Percentiles rank a stretch among this genome's conserved stretches.
phyloP scores from a whole-genome alignment of 2,888 invertebrate species.

The Troglohyphantes excavatus region DNA sequence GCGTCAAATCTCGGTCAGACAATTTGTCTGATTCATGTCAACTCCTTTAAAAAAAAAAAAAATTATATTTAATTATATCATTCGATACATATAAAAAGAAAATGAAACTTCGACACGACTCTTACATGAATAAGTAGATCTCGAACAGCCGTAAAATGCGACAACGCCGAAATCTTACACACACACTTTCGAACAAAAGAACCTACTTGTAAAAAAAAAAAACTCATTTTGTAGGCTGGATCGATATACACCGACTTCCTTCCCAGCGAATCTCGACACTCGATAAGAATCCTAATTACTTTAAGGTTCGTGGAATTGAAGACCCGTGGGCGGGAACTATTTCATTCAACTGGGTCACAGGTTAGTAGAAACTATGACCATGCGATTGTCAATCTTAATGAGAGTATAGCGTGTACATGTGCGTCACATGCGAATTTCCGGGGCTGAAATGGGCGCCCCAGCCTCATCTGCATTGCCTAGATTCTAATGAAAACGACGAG shows the following conservation, averaged over 20 bases:
- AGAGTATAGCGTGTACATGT: constrained; percentile 49
- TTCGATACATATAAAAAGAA: neutral
- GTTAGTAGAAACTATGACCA: constrained; percentile 43
- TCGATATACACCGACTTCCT: constrained; percentile 62
- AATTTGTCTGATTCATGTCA: neutral
- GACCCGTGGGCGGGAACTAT: constrained; percentile 43
- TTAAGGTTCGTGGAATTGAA: constrained; percentile 37
- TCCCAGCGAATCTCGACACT: constrained; percentile 15
- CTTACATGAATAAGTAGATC: constrained; percentile 4
- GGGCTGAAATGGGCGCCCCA: constrained; percentile 7
- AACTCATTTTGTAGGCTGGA: constrained; percentile 23
- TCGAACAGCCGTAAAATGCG: constrained; percentile 41
- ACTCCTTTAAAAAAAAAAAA: constrained; percentile 23
- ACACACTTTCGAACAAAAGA: constrained; percentile 3
- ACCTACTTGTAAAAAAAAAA: constrained; percentile 61
- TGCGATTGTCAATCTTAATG: constrained; percentile 54
- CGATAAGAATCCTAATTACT: constrained; percentile 58
- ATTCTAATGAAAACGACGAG: constrained; percentile 11
- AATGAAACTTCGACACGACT: constrained; percentile 8
- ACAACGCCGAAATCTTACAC: constrained; percentile 8
- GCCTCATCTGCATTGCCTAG: constrained; percentile 57
- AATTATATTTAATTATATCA: constrained; percentile 23
- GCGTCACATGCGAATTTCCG: constrained; percentile 47
- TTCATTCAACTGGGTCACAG: constrained; percentile 62
- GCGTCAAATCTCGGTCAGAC: constrained; percentile 26